These are phyloP conservation scores for Tachina lurida DNA, from an alignment of 2,888 invertebrate genomes.

Conservation along the genomic window DNA sequence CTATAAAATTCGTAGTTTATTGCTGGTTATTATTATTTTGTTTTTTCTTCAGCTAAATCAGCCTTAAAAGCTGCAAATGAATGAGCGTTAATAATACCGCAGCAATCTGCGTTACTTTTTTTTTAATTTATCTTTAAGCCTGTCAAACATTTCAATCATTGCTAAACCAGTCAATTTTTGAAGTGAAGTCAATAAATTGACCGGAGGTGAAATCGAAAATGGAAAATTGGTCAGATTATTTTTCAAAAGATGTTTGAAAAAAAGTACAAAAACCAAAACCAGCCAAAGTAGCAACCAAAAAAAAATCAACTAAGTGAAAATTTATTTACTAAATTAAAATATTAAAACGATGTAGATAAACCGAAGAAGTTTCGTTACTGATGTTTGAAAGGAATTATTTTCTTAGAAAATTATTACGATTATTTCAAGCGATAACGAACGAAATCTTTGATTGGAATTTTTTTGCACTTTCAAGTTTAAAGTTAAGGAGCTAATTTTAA, in stretches of 20 bases:
- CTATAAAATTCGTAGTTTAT: constrained; percentile 32
- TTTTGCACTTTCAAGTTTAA: neutral
- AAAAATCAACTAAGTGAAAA: constrained; percentile 49
- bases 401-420: constrained; percentile 17
- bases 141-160: constrained; percentile 70
- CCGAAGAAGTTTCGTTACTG: constrained; percentile 19
- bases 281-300: neutral
- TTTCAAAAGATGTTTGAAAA: constrained; percentile 28
- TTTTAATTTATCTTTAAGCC: constrained; percentile 56
- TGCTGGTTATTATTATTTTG: neutral
- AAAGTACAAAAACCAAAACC: constrained; percentile 9
- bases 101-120: constrained; percentile 17
- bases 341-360: constrained; percentile 26
- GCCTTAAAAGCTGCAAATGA: constrained; percentile 23
- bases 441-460: neutral
- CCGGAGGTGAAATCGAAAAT: constrained; percentile 72
- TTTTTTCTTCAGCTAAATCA: constrained; percentile 31
- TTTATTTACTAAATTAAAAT: constrained; percentile 52
- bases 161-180: constrained; percentile 46
- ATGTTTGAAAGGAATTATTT: constrained; percentile 23
- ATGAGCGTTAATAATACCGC: constrained; percentile 19
- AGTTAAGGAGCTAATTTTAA: too few relatives aligned
- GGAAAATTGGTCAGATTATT: constrained; percentile 58
- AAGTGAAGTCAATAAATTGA: constrained; percentile 68
- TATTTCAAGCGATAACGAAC: neutral